Evolutionary conservation across 2,113 vertebrate species (phyloP), one percentile per base, ranked within the genome.

Genomic region (Melanostigma gelatinosum): DNA sequence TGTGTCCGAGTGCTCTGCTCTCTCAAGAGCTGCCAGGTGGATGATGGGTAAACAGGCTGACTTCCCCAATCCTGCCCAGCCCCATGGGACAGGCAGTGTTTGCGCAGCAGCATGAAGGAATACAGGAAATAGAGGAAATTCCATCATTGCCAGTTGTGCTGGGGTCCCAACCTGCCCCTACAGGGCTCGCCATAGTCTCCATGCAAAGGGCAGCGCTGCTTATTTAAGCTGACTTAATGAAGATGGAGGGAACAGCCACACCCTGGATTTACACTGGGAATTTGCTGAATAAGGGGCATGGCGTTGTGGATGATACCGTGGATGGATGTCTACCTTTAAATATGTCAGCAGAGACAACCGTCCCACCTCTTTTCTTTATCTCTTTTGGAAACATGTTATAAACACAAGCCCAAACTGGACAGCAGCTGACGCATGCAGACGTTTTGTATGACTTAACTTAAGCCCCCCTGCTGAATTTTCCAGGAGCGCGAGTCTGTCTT

Each of bases 81-180:
- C 77, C 88, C 81, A 63, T 66, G 85, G 91, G 88, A 92, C 54
- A 72, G 84, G 66, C 85, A 13, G 36, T 87, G 87, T 91, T 92
- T 94, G 87, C 84, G 90, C 87, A 83, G 91, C 88, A 79, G 85
- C 75, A 75, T 54, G 9, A 76, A 87, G 87, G 88, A 83, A 76
- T 89, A 89, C 85, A 94, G 93, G 92, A 92, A 94, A 92, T 67
- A 87, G 92, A 91, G 85, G 84, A 91, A 89, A 88, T 94, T 93
- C 87, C 91, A 90, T 72, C 83, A 88, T 83, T 90, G 83, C 84
- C 63, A 89, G 72, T 86, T 83, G 72, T 66, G 54, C 80, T 67
- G 48, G 46, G 67, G 77, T 76, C 60, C 71, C 79, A 78, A 12
- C 3, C 20, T 38, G 20, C 11, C 54, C 29, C 46, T 4, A 20